Percentiles rank a stretch among this genome's conserved stretches.
Evolutionary conservation across 2,113 vertebrate genomes (phyloP).

Genomic region (Euleptes europaea): DNA sequence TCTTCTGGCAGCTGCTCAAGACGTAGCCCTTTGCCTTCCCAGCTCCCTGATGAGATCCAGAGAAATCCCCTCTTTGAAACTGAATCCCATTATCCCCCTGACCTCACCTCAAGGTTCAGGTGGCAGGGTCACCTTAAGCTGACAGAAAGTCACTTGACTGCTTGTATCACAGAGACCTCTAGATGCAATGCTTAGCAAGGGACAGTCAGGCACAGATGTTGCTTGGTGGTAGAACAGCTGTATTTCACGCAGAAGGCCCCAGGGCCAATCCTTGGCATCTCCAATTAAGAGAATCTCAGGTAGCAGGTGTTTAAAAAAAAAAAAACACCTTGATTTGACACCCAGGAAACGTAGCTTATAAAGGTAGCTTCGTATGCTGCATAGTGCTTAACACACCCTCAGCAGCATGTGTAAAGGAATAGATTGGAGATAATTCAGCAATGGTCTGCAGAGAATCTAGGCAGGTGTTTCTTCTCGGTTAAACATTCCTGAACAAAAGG

Average conservation of each 20-base stretch:
- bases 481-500: not conserved
- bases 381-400: not conserved
- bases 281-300: no score
- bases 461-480: not conserved
- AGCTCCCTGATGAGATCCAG: no score
- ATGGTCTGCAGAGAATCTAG: not conserved
- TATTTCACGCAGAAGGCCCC: no score
- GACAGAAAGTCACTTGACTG: not conserved
- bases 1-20: no score
- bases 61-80: not conserved
- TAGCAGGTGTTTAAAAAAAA: no score
- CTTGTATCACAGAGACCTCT: not conserved
- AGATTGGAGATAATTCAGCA: not conserved
- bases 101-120: no score
- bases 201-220: not conserved
- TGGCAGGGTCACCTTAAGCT: not conserved
- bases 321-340: no score
- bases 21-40: no score
- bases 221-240: no score
- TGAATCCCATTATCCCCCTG: not conserved
- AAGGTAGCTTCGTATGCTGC: no score
- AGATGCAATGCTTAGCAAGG: not conserved
- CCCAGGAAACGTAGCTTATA: no score
- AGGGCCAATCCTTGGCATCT: no score
- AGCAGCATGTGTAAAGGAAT: not conserved